Percentiles rank a stretch among this genome's conserved stretches.
Evolutionary conservation across 2,113 vertebrate species (phyloP).

Genomic region (Sula dactylatra): DNA sequence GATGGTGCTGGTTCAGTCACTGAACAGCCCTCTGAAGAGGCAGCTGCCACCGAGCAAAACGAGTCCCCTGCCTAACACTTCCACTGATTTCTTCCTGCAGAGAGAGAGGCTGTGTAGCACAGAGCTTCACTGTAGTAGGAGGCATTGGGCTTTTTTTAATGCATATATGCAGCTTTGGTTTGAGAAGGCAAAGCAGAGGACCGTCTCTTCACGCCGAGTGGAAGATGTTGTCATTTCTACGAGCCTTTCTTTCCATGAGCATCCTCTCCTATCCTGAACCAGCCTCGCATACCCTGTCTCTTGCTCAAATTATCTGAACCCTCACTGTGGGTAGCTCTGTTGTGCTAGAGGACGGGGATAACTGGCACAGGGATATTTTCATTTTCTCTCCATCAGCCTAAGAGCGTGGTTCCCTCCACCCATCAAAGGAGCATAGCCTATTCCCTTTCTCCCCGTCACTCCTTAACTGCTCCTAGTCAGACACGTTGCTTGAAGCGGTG

Average conservation of each 20-base stretch:
- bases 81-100: background rate
- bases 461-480: slow-evolving; percentile 7
- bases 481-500: background rate
- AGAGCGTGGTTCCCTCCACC: background rate
- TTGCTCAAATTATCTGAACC: background rate
- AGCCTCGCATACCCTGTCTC: background rate
- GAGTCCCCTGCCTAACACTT: background rate
- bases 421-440: background rate
- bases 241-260: background rate
- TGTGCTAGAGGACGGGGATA: background rate
- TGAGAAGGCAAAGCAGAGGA: background rate
- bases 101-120: background rate
- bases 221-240: background rate
- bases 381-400: background rate
- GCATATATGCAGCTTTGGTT: background rate
- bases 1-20: background rate
- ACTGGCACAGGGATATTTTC: background rate
- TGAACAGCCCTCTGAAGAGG: background rate
- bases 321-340: background rate
- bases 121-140: background rate
- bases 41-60: background rate
- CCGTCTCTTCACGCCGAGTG: background rate
- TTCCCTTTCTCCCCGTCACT: background rate
- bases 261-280: background rate
- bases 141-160: background rate